phyloP scores from a whole-genome alignment of 1,140 invertebrate genomes.

The Linepithema humile region DNA sequence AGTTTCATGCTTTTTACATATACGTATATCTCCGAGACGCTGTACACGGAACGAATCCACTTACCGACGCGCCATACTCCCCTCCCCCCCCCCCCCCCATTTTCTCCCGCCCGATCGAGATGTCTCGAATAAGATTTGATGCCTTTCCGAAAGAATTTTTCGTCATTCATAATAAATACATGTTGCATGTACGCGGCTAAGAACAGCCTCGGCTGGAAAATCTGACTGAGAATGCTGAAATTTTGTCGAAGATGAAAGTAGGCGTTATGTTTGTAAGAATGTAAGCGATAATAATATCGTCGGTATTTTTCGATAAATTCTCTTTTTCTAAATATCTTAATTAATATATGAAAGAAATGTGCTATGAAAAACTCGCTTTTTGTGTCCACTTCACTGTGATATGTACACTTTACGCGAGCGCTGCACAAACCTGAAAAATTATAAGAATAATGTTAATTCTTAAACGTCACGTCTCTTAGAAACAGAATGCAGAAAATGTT shows the following conservation, averaged over 20 bases:
- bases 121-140: slow-evolving; percentile 44
- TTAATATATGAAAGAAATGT: too few relatives aligned
- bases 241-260: too few relatives aligned
- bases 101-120: slow-evolving; percentile 35
- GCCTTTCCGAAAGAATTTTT: slow-evolving; percentile 35
- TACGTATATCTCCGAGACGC: slow-evolving; percentile 15
- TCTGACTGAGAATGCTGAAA: too few relatives aligned
- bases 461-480: background rate
- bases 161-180: slow-evolving; percentile 28
- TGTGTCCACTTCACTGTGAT: background rate
- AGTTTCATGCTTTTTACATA: slow-evolving; percentile 49
- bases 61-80: slow-evolving; percentile 33
- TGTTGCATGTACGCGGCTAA: background rate
- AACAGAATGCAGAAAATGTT: background rate
- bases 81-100: slow-evolving; percentile 4
- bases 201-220: too few relatives aligned
- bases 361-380: background rate
- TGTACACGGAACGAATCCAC: slow-evolving; percentile 45
- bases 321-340: too few relatives aligned
- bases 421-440: background rate
- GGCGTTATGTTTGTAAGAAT: too few relatives aligned
- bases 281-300: too few relatives aligned
- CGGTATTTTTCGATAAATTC: too few relatives aligned
- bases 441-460: background rate
- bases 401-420: background rate